Percentiles rank a stretch among this genome's conserved stretches.
These are phyloP conservation scores for Acleris sparsana DNA, from an alignment of 2,888 invertebrate species.

Conservation along the genomic window DNA sequence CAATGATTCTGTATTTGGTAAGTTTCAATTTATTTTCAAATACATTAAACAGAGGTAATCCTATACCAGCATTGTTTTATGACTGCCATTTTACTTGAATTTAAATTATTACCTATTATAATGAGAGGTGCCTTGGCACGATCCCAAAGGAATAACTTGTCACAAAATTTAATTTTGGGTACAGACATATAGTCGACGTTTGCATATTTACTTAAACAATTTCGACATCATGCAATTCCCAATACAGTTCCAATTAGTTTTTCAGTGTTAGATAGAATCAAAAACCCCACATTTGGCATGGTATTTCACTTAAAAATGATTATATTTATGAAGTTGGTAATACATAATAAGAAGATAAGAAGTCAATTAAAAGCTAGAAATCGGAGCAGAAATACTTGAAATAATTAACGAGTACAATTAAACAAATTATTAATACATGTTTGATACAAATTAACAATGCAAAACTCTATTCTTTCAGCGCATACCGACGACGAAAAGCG, in stretches of 20 bases:
- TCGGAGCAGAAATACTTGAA: not conserved
- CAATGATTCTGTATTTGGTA: conserved; percentile 91
- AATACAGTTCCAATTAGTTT: too few species aligned
- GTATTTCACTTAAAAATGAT: too few species aligned
- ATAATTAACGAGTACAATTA: not conserved
- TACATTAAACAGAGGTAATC: not conserved
- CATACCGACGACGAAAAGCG: conserved; percentile 88
- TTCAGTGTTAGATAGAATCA: too few species aligned
- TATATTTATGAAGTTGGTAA: too few species aligned
- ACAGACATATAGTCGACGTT: not conserved
- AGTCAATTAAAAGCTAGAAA: conserved; percentile 17
- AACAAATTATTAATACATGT: conserved; percentile 1
- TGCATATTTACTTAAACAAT: not conserved
- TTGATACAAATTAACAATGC: conserved; percentile 12
- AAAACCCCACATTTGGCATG: too few species aligned
- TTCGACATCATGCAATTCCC: too few species aligned
- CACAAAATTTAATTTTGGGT: too few species aligned
- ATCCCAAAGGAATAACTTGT: too few species aligned
- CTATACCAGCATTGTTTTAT: not conserved
- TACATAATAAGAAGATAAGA: too few species aligned
- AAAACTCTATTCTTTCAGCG: conserved; percentile 57
- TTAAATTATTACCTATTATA: too few species aligned
- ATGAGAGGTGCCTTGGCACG: too few species aligned
- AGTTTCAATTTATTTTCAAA: conserved; percentile 57
- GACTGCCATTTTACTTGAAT: too few species aligned